These are phyloP conservation scores for Halictus ligatus DNA, from an alignment of 2,888 invertebrate genomes.

Conservation along the genomic window DNA sequence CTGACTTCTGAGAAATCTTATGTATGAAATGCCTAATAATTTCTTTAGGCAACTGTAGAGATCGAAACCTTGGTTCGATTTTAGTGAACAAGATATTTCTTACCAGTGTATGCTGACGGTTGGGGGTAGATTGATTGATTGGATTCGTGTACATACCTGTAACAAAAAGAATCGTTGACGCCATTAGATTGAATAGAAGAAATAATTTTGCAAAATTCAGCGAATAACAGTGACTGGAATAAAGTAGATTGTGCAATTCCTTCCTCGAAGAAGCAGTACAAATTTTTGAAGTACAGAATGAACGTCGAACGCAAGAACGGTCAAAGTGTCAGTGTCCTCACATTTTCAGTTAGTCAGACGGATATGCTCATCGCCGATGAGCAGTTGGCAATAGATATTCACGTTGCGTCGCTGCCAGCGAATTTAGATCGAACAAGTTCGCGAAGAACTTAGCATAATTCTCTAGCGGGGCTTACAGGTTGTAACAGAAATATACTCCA, in stretches of 20 bases:
- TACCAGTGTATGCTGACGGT: background rate
- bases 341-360: constrained; percentile 4
- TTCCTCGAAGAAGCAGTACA: background rate
- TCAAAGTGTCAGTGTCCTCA: background rate
- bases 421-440: constrained; percentile 10
- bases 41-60: background rate
- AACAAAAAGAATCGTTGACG: constrained; percentile 28
- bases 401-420: background rate
- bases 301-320: background rate
- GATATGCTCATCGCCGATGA: background rate
- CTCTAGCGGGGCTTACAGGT: background rate
- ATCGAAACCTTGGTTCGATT: background rate
- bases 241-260: background rate
- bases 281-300: background rate
- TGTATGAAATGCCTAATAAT: background rate
- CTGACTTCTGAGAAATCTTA: background rate
- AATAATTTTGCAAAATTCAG: background rate
- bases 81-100: constrained; percentile 3
- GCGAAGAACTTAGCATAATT: constrained; percentile 1
- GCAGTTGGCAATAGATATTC: constrained; percentile 9
- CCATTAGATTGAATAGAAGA: background rate
- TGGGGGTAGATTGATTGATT: background rate
- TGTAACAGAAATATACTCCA: background rate
- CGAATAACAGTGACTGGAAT: background rate
- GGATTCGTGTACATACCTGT: constrained; percentile 32